Percentiles rank a stretch among this genome's conserved stretches.
These are phyloP conservation scores for Atlantisia rogersi DNA, from an alignment of 2,113 vertebrate species.

Conservation along the genomic window DNA sequence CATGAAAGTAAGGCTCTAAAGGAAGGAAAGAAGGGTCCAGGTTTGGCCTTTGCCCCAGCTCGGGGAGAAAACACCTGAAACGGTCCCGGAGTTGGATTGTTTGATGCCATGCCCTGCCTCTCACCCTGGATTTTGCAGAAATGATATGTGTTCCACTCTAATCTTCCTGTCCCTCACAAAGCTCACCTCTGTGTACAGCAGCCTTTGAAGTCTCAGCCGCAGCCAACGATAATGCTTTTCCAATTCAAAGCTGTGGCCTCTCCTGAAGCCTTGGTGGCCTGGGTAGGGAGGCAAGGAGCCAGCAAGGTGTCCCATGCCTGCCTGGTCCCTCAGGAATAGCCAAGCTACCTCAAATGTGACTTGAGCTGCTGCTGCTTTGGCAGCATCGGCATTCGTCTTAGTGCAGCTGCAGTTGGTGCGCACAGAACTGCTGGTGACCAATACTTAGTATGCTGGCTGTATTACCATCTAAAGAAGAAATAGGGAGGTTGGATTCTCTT, in stretches of 20 bases:
- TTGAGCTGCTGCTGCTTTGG: neutral
- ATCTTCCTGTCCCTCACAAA: neutral
- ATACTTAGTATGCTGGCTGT: neutral
- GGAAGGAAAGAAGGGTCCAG: neutral
- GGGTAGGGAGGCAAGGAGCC: neutral
- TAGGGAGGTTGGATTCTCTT: neutral
- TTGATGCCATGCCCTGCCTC: rapidly evolving
- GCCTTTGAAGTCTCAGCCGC: neutral
- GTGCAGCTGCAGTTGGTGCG: neutral
- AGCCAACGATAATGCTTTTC: neutral
- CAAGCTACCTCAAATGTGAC: rapidly evolving
- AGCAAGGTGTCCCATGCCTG: neutral
- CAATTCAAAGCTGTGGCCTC: neutral
- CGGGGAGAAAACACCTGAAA: neutral
- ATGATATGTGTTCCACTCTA: neutral
- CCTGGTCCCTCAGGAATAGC: neutral
- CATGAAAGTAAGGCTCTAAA: neutral
- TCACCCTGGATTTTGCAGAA: neutral
- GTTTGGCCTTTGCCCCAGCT: neutral
- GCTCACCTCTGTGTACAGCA: rapidly evolving
- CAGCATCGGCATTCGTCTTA: rapidly evolving
- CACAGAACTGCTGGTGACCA: neutral
- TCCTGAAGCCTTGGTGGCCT: neutral
- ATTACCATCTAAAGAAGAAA: neutral
- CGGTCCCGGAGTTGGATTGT: neutral